Base-by-base conservation (phyloP, 2,888 invertebrate genomes). In the Aporophyla nigra region DNA sequence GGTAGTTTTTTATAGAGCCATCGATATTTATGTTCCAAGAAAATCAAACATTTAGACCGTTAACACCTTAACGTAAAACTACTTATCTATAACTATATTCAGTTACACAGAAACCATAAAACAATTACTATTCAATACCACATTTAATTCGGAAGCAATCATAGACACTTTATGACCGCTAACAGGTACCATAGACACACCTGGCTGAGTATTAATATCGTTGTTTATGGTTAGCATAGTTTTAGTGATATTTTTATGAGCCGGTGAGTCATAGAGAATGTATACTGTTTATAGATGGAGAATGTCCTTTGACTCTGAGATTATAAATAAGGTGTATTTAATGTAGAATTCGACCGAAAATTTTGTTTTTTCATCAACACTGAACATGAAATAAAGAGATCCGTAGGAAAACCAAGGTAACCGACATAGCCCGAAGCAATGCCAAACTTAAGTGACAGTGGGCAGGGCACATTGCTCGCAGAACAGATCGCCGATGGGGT, bases 121-220 rank as follows among this genome's bases (percentile, higher is more conserved):
- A 63, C 59, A 53, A 85, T 90, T 88, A 77, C n/a, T 68, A 90
- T 90, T 90, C 90, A 71, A 49, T 40, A 49, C 81, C 79, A 83
- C 80, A 85, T 46, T 46, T 51, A 80, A 88, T 88, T 90, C 90
- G 90, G 90, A 90, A 90, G 90, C 86, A 84, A 90, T 90, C 85
- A 78, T 81, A 76, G 76, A 82, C 67, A 67, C 76, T 90, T 90
- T 90, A 90, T 84, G 82, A 72, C 73, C 73, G 43, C 76, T 87
- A 72, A 85, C 84, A 74, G 65, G 69, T 73, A 79, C 86, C 82
- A 82, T 76, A 82, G 86, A 86, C 90, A 87, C 90, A 90, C 90
- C 90, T 90, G 90, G 84, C 74, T 56, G 84, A 68, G 74, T 82
- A 76, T 86, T 84, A 84, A 83, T 87, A 83, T 71, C 66, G 19